Evolutionary conservation across 2,113 vertebrate species (phyloP).

Genomic region (Prunella fulvescens): DNA sequence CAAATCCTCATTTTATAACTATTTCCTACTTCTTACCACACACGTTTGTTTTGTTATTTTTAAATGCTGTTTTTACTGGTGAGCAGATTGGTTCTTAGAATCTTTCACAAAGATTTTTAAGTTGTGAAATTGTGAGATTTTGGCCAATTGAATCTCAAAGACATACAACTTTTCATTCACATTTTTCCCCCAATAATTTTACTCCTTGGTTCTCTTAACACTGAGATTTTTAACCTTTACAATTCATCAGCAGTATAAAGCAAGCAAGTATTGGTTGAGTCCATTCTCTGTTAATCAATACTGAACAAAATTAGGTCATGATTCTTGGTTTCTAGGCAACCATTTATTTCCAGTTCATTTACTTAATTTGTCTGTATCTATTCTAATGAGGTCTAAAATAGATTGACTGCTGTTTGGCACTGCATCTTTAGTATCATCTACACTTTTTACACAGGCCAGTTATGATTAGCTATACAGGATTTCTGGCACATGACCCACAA

Average conservation of each 20-base stretch:
- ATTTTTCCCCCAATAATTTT: neutral
- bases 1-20: neutral
- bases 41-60: neutral
- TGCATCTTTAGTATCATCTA: neutral
- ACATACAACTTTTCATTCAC: neutral
- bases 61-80: neutral
- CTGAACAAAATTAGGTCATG: neutral
- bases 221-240: neutral
- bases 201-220: neutral
- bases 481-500: neutral
- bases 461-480: neutral
- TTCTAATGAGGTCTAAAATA: neutral
- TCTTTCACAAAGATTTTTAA: neutral
- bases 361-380: neutral
- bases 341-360: neutral
- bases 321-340: conserved; percentile 29
- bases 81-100: neutral
- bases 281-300: neutral
- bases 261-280: neutral
- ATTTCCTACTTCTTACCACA: neutral
- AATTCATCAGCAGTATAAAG: neutral
- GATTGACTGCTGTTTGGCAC: neutral
- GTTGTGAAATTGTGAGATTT: neutral
- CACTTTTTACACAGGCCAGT: neutral
- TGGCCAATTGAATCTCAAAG: neutral